Base-by-base conservation (phyloP, 2,113 vertebrate genomes). In the Panurus biarmicus region DNA sequence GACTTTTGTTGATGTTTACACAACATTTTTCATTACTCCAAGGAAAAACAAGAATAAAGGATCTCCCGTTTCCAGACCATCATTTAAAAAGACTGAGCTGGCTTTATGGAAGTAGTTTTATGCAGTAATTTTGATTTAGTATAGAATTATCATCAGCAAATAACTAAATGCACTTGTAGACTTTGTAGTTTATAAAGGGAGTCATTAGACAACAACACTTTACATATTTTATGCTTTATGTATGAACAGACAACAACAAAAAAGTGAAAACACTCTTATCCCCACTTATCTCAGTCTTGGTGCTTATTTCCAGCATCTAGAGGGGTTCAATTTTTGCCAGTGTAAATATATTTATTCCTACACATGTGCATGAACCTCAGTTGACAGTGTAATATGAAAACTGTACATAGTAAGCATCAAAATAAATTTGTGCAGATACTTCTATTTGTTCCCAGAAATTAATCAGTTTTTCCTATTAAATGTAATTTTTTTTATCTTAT, bases 1-100 rank as follows among this genome's bases (percentile, higher is more conserved):
- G 12, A 95, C 57, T 87, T 92, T 96, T 97, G n/a, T 94, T 97
- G 97, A 98, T 97, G 95, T 97, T 97, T 94, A 91, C 85, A 92
- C 92, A 95, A 78, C 71, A 84, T 96, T 96, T 95, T 97, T 97
- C 93, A 91, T 96, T 96, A 97, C 96, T 96, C 89, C 85, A 93
- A 96, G 95, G 96, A 66, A 96, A 97, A 95, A 89, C 75, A 80
- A 71, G 89, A 94, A 95, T 92, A 96, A 95, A 92, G 67, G 81
- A 92, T 91, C 94, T 94, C 77, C 93, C 9, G 28, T 87, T 96
- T 90, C 81, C 85, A 84, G 24, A 36, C 20, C 40, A 85, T 91
- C 58, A 53, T 89, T 95, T 91, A 42, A 83, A 90, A 95, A 91
- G 92, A 94, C 82, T 75, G 78, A 94, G 82, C 60, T 90, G 87